A percentile compares a stretch with the other conserved stretches of the same genome.
phyloP scores from a whole-genome alignment of 1,140 invertebrate species.

The Panagrolaimus sp. region DNA sequence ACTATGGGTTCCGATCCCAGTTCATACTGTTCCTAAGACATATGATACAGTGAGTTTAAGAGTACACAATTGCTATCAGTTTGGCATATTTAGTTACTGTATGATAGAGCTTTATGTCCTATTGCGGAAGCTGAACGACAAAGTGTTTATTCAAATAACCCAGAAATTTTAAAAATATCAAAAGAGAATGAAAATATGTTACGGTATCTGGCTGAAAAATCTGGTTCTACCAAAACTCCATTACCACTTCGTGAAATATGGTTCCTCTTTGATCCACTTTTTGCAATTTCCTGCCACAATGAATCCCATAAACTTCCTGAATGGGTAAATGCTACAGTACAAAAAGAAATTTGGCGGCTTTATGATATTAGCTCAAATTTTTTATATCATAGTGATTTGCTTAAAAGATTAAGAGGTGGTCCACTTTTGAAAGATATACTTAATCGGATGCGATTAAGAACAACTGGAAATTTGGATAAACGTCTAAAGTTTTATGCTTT shows the following conservation, averaged over 20 bases:
- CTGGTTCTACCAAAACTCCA: conserved; percentile 14
- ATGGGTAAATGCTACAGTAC: conserved; percentile 37
- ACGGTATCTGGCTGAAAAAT: conserved; percentile 29
- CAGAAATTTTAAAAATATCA: conserved; percentile 30
- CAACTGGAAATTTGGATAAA: conserved; percentile 10
- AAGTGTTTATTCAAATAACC: conserved; percentile 17
- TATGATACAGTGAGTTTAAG: conserved; percentile 28
- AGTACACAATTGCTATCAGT: too few relatives aligned
- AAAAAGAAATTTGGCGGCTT: conserved; percentile 24
- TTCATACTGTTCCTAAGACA: conserved; percentile 54
- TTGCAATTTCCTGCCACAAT: conserved; percentile 6
- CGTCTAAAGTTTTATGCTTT: conserved; percentile 44
- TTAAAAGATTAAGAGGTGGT: conserved; percentile 36
- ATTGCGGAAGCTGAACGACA: conserved; percentile 33
- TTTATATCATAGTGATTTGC: conserved; percentile 26
- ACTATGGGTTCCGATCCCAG: conserved; percentile 58
- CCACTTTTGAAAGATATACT: conserved; percentile 39
- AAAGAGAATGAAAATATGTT: conserved; percentile 31
- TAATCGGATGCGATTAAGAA: conserved; percentile 27
- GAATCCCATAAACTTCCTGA: conserved; percentile 23
- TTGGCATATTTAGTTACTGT: conserved; percentile 21
- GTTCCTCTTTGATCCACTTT: conserved; percentile 38
- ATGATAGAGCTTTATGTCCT: conserved; percentile 27
- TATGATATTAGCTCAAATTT: conserved; percentile 35
- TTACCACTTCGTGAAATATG: conserved; percentile 33